These are phyloP conservation scores for Chirona hameri DNA, from an alignment of 2,888 invertebrate genomes.

Conservation along the genomic window DNA sequence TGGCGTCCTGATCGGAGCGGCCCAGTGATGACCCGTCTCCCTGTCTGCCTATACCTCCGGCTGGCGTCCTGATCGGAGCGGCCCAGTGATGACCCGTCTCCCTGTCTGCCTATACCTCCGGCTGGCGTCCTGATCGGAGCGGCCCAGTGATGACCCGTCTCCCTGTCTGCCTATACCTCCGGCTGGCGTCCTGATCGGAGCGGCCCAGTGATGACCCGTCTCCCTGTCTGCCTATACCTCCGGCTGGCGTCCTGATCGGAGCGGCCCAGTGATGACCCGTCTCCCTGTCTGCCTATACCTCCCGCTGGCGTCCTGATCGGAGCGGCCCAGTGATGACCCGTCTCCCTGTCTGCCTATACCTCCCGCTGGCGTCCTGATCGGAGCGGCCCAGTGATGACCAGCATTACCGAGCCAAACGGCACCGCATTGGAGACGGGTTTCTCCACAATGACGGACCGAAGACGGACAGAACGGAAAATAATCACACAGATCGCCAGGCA, in stretches of 20 bases:
- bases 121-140: not conserved
- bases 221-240: too few relatives aligned
- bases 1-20: not conserved
- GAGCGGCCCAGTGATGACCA: not conserved
- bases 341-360: too few relatives aligned
- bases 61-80: not conserved
- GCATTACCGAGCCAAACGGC: not conserved
- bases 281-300: too few relatives aligned
- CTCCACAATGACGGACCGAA: not conserved
- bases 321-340: too few relatives aligned
- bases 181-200: not conserved
- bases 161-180: too few relatives aligned
- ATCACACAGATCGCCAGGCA: not conserved
- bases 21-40: not conserved
- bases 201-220: not conserved
- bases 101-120: too few relatives aligned
- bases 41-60: too few relatives aligned
- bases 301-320: too few relatives aligned
- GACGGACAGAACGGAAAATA: conserved; percentile 25
- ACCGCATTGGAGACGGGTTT: not conserved
- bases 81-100: not conserved
- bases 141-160: not conserved
- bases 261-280: not conserved
- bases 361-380: not conserved
- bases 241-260: not conserved